Evolutionary conservation across 2,797 vertebrate species (phyloP), one percentile per base, ranked within the genome.

Genomic region (Etheostoma nigrum): DNA sequence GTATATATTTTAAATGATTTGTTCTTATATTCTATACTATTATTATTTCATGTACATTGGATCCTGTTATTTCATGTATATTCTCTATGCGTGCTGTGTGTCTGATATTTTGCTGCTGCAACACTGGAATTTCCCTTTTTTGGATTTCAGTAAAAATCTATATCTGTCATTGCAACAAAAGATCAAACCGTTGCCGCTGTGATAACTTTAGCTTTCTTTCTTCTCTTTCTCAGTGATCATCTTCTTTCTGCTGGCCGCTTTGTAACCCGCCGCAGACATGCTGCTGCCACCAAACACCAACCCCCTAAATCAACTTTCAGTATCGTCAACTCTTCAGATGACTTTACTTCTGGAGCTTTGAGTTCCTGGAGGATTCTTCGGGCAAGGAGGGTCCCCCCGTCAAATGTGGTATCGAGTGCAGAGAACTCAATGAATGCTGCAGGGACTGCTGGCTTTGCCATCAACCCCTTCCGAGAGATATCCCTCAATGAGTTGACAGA

Each of bases 201-300:
- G 36, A 40, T 40, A 11, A 40, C 36, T 4, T 40, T 13, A 45
- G 1, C 25, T 25, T 52, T 5, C 23, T 72, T 5, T 25, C 14
- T 73, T 53, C 8, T 75, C 45, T 65, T 53, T 19, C 19, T 61
- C 51, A 93, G 93, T 70, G 57, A 51, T 74, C 13, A 30, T 40
- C 54, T 23, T 72, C 73, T 19, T 1, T 86, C 82, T 42, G 40
- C 36, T 1, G 83, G 86, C 11, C 89, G 82, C 36, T 95, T 93
- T 63, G 91, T 95, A 54, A 96, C 94, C 42, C 78, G 74, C 6
- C 93, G 94, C 64, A 91, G 74, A 86, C 68, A 79, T 64, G 72
- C 66, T 0, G 44, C 48, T 44, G 8, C 51, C 1, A 4, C 76
- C 18, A 86, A 76, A 67, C 8, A 62, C 25, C 81, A 69, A 78